Conservation (phyloP, 1,140 invertebrate species). For the Hylaeus anthracinus region DNA sequence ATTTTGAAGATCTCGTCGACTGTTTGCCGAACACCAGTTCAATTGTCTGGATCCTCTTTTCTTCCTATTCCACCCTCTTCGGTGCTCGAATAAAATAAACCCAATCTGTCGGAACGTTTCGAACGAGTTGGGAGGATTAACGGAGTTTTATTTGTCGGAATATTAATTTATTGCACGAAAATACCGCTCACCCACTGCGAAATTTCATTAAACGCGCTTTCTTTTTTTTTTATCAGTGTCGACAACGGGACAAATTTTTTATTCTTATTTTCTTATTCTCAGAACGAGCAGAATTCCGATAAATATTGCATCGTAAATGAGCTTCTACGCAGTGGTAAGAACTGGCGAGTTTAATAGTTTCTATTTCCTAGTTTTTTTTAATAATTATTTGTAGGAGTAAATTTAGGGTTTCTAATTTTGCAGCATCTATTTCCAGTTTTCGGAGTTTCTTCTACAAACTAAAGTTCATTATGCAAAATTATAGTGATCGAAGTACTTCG, state of each 20-base stretch:
- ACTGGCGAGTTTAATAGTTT: too few species aligned
- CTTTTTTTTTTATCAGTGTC: not conserved
- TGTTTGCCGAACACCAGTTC: not conserved
- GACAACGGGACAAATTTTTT: not conserved
- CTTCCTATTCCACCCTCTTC: not conserved
- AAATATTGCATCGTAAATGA: too few species aligned
- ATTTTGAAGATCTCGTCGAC: not conserved
- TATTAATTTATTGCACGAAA: not conserved
- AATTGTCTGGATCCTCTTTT: not conserved
- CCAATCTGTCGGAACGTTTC: not conserved
- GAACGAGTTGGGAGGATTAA: not conserved
- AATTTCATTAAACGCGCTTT: not conserved
- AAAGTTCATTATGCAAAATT: too few species aligned
- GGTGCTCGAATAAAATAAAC: not conserved
- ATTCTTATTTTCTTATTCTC: not conserved
- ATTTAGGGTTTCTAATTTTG: too few species aligned
- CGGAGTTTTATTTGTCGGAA: slow-evolving; percentile 3
- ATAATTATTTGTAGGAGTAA: too few species aligned
- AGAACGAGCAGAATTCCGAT: too few species aligned
- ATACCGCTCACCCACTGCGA: not conserved
- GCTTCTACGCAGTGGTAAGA: too few species aligned
- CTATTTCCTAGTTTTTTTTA: too few species aligned
- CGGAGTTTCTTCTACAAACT: too few species aligned
- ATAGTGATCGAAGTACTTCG: too few species aligned
- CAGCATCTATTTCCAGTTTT: too few species aligned